Evolutionary conservation across 2,888 invertebrate genomes (phyloP).

Genomic region (Maniola hyperantus): DNA sequence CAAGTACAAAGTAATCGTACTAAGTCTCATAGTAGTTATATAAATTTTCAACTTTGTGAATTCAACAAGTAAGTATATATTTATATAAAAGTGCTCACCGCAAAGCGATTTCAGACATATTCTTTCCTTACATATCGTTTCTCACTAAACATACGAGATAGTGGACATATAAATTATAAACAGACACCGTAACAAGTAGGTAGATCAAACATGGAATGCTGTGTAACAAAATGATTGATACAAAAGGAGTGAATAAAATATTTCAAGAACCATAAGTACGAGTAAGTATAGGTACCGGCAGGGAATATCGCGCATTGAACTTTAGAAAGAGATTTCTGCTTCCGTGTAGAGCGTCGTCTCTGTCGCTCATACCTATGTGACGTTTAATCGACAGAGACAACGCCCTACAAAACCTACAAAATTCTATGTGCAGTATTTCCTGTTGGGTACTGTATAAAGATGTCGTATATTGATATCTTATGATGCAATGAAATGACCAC

Average conservation of each 20-base stretch:
- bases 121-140: conserved; percentile 24
- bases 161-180: conserved; percentile 38
- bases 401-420: too few species aligned
- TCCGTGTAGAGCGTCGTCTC: too few species aligned
- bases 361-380: too few species aligned
- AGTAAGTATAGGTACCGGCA: too few species aligned
- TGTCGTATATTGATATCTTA: conserved; percentile 45
- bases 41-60: conserved; percentile 44
- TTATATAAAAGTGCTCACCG: conserved; percentile 48
- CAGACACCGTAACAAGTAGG: conserved; percentile 32
- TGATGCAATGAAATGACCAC: conserved; percentile 32
- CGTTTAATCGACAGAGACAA: too few species aligned
- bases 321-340: too few species aligned
- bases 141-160: conserved; percentile 24
- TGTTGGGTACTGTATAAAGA: conserved; percentile 38
- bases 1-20: conserved; percentile 58
- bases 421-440: too few species aligned
- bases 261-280: conserved; percentile 33
- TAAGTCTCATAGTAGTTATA: conserved; percentile 37
- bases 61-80: conserved; percentile 50
- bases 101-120: conserved; percentile 39
- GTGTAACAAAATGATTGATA: conserved; percentile 37
- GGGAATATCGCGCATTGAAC: too few species aligned
- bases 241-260: conserved; percentile 37
- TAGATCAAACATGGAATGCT: conserved; percentile 56